Percentiles rank a stretch among this genome's conserved stretches.
phyloP scores from a whole-genome alignment of 2,888 invertebrate genomes.

The Chloroclystis v-ata region DNA sequence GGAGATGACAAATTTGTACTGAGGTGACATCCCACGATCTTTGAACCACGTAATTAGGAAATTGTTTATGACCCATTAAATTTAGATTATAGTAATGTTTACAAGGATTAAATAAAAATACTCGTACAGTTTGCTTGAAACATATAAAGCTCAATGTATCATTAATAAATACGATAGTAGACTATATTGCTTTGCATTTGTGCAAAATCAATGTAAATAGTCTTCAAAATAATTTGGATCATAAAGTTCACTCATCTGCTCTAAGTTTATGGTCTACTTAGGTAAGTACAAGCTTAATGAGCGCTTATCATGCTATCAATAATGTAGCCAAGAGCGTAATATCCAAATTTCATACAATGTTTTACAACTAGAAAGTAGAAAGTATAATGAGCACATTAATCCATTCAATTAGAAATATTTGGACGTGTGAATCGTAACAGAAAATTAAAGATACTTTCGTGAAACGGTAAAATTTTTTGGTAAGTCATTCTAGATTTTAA shows the following conservation, averaged over 20 bases:
- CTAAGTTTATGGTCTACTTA: not conserved
- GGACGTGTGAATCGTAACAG: conserved; percentile 44
- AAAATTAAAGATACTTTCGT: conserved; percentile 17
- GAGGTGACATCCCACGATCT: conserved; percentile 27
- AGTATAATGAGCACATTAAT: conserved; percentile 43
- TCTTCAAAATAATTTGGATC: too few species aligned
- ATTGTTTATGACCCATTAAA: conserved; percentile 3
- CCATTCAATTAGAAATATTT: conserved; percentile 52
- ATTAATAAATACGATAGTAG: too few species aligned
- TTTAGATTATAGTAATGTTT: too few species aligned
- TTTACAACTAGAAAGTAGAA: conserved; percentile 67
- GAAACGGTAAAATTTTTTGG: conserved; percentile 29
- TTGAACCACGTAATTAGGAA: conserved; percentile 6
- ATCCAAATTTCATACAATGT: conserved; percentile 24
- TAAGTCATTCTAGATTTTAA: conserved; percentile 22
- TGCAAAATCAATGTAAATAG: too few species aligned
- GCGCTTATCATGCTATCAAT: conserved; percentile 23
- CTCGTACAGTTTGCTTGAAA: too few species aligned
- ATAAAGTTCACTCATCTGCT: too few species aligned
- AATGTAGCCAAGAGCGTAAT: conserved; percentile 11
- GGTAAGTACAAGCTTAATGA: conserved; percentile 13
- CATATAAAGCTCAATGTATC: too few species aligned
- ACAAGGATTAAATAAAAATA: too few species aligned
- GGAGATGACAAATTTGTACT: conserved; percentile 49
- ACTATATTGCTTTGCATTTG: too few species aligned